phyloP scores from a whole-genome alignment of 30 jellyfish, hydroid and myxozoan species.

The Sanderia malayensis region DNA sequence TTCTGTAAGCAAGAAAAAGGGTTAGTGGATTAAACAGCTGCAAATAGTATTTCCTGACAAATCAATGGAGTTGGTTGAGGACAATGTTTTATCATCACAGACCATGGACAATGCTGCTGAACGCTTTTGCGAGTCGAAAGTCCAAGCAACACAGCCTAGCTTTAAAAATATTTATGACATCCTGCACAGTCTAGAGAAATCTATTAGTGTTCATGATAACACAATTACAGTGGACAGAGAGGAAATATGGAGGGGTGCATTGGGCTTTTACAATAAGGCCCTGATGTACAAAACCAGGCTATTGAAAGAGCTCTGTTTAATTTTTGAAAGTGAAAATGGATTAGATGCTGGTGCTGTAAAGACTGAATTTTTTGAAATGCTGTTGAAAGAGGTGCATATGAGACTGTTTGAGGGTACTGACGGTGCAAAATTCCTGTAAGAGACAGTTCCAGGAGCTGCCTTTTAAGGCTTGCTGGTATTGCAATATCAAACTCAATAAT shows the following conservation, averaged over 20 bases:
- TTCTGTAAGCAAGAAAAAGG: neutral
- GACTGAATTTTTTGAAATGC: conserved; percentile 35
- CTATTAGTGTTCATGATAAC: neutral
- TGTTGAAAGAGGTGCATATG: conserved; percentile 7
- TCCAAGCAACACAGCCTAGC: neutral
- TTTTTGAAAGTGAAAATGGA: conserved; percentile 8
- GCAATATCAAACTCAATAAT: neutral
- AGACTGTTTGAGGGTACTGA: conserved; percentile 27
- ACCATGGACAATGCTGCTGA: neutral
- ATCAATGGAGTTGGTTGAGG: too few relatives aligned
- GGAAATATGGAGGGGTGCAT: conserved; percentile 33
- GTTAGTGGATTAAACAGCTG: too few relatives aligned
- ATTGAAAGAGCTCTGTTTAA: neutral
- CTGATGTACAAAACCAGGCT: conserved; percentile 4
- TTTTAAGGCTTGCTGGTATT: neutral
- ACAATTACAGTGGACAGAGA: conserved; percentile 24
- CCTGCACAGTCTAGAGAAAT: neutral
- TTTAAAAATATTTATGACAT: neutral
- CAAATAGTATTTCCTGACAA: too few relatives aligned
- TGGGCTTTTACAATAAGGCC: conserved; percentile 41
- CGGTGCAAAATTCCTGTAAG: neutral
- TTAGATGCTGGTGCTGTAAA: conserved; percentile 25
- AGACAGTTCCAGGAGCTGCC: conserved; percentile 1
- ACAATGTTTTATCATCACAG: too few relatives aligned
- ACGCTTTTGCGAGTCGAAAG: neutral